These are phyloP conservation scores for Porites divaricata DNA, from an alignment of 92 coral and sea anemone genomes.

Conservation along the genomic window DNA sequence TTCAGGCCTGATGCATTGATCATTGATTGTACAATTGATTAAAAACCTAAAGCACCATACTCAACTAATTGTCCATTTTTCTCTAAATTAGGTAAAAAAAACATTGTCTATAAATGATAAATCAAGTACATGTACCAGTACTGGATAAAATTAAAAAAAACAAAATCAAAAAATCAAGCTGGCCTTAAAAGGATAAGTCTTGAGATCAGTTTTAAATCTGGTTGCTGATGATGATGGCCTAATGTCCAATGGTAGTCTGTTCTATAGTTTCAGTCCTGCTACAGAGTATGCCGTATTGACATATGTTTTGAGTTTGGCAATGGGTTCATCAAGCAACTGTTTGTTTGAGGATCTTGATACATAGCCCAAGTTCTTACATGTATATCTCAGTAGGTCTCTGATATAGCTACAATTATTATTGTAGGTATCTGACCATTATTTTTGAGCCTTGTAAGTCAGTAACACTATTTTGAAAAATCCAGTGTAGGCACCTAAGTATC, in stretches of 20 bases:
- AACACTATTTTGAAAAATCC: too few relatives aligned
- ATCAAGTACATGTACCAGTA: too few relatives aligned
- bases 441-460: too few relatives aligned
- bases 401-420: background rate
- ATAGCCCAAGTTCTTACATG: background rate
- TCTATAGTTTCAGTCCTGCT: background rate
- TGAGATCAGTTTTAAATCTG: background rate
- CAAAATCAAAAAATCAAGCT: background rate
- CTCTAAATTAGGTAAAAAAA: too few relatives aligned
- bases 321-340: constrained; percentile 5
- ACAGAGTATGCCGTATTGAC: constrained; percentile 4
- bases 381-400: background rate
- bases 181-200: too few relatives aligned
- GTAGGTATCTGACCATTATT: background rate
- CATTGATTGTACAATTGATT: too few relatives aligned
- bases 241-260: background rate
- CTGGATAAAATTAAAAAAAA: too few relatives aligned
- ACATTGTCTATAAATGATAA: too few relatives aligned
- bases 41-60: too few relatives aligned
- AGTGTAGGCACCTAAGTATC: too few relatives aligned
- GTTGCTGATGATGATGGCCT: background rate
- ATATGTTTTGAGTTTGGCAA: background rate
- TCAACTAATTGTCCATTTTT: too few relatives aligned
- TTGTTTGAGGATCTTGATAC: constrained; percentile 4
- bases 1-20: too few relatives aligned